Percentiles rank a stretch among this genome's conserved stretches.
phyloP scores from a whole-genome alignment of 30 jellyfish, hydroid and myxozoan genomes.

The Cassiopea andromeda region DNA sequence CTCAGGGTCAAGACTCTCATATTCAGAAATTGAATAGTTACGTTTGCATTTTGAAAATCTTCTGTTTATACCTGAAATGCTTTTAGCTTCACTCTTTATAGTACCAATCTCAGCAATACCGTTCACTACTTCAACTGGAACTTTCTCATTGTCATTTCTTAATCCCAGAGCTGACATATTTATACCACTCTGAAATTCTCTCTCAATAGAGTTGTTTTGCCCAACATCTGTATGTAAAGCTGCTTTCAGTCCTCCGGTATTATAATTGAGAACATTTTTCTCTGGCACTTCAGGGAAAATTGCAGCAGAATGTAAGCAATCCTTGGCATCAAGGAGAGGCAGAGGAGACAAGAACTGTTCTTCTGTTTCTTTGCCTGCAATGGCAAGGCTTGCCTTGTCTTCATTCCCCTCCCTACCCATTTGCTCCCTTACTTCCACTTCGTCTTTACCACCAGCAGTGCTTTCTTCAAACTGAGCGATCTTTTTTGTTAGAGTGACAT shows the following conservation, averaged over 20 bases:
- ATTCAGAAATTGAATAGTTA: not conserved
- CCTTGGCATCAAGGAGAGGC: conserved; percentile 1
- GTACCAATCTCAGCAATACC: not conserved
- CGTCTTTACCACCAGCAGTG: not conserved
- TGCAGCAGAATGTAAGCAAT: conserved; percentile 10
- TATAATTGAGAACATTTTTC: not conserved
- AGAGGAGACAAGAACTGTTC: not conserved
- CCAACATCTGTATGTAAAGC: not conserved
- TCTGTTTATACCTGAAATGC: not conserved
- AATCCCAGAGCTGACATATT: not conserved
- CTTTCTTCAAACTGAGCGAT: not conserved
- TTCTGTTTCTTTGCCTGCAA: not conserved
- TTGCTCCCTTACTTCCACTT: not conserved
- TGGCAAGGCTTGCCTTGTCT: not conserved
- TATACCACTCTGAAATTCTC: not conserved
- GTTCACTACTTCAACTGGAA: not conserved
- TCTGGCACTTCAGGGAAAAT: not conserved
- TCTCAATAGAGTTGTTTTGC: not conserved
- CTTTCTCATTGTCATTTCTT: not conserved
- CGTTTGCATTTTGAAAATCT: not conserved
- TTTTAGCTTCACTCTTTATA: not conserved
- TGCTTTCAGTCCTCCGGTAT: not conserved
- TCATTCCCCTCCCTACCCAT: not conserved
- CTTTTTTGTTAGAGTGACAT: no score
- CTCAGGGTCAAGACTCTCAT: not conserved